These are phyloP conservation scores for Gobius niger DNA, from an alignment of 2,113 vertebrate species.

Conservation along the genomic window DNA sequence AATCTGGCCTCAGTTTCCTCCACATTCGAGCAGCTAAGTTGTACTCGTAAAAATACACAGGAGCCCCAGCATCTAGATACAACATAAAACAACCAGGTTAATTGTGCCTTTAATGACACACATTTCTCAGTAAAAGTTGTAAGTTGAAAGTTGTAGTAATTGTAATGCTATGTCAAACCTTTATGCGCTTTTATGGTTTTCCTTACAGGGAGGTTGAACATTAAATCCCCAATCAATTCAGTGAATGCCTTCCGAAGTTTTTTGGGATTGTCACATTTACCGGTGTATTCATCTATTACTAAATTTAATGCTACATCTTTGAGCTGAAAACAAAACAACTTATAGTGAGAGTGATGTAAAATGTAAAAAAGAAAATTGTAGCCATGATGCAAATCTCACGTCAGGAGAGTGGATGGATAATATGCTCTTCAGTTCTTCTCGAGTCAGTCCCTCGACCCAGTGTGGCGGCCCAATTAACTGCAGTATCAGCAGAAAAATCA, in stretches of 20 bases:
- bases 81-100: neutral
- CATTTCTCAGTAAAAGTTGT: too few relatives aligned
- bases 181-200: slow-evolving; percentile 74
- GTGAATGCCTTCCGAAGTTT: slow-evolving; percentile 67
- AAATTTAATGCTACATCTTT: slow-evolving; percentile 35
- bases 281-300: slow-evolving; percentile 71
- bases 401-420: slow-evolving; percentile 25
- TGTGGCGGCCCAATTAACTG: slow-evolving; percentile 57
- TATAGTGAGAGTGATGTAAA: slow-evolving; percentile 10
- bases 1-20: slow-evolving; percentile 70
- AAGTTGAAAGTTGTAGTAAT: too few relatives aligned
- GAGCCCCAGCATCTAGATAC: slow-evolving; percentile 65
- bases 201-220: slow-evolving; percentile 76
- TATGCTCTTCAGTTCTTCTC: slow-evolving; percentile 8
- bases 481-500: neutral
- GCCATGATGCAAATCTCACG: slow-evolving; percentile 55
- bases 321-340: slow-evolving; percentile 36
- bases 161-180: slow-evolving; percentile 11
- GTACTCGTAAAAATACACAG: slow-evolving; percentile 88
- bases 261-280: slow-evolving; percentile 64
- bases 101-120: too few relatives aligned
- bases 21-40: slow-evolving; percentile 67
- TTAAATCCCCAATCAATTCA: slow-evolving; percentile 74
- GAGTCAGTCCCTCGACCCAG: slow-evolving; percentile 75
- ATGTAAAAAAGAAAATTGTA: neutral